Conservation (phyloP, 2,888 invertebrate genomes). For the Atherix ibis region DNA sequence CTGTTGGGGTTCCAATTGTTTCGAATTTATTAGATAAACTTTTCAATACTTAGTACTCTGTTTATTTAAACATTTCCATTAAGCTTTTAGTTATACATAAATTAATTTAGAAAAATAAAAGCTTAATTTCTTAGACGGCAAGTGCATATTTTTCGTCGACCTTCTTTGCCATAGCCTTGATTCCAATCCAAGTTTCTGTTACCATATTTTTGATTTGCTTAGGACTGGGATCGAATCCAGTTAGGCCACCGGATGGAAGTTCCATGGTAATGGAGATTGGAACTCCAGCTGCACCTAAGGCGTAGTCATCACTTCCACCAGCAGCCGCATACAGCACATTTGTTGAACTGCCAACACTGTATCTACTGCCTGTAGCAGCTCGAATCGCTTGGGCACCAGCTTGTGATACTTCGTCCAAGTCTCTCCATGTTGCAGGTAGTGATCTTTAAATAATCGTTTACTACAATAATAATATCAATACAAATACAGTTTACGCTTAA, state of each 20-base stretch:
- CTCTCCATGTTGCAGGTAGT: constrained; percentile 32
- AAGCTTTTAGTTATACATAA: no score
- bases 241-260: constrained; percentile 37
- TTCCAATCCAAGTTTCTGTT: constrained; percentile 40
- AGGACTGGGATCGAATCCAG: constrained; percentile 39
- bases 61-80: no score
- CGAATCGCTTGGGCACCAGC: constrained; percentile 27
- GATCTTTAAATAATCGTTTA: constrained; percentile 15
- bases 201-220: constrained; percentile 38
- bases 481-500: no score
- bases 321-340: constrained; percentile 35
- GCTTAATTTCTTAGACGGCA: no score
- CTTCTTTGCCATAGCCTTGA: constrained; percentile 25
- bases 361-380: constrained; percentile 23
- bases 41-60: no score
- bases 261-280: constrained; percentile 47
- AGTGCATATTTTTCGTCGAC: constrained; percentile 21
- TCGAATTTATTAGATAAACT: no score
- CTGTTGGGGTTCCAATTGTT: no score
- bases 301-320: constrained; percentile 52
- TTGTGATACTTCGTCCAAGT: constrained; percentile 28
- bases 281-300: constrained; percentile 38
- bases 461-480: no score
- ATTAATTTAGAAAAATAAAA: no score
- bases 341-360: constrained; percentile 33